phyloP scores from a whole-genome alignment of 2,888 invertebrate genomes.

The Cremastinae sp. region DNA sequence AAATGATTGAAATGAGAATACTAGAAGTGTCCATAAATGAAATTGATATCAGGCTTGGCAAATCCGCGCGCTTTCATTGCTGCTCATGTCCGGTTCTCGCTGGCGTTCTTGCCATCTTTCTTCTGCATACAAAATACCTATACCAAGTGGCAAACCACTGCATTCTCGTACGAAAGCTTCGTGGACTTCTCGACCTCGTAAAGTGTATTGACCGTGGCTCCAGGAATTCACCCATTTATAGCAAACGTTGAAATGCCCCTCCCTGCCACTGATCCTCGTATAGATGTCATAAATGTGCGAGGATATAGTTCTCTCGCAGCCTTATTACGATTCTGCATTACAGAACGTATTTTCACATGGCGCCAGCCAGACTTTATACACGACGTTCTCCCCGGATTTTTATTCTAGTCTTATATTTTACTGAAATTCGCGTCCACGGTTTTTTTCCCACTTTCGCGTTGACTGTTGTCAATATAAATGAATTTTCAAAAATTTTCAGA shows the following conservation, averaged over 20 bases:
- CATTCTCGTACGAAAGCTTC: neutral
- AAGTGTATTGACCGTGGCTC: slow-evolving; percentile 63
- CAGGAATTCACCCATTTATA: slow-evolving; percentile 65
- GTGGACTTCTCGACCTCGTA: slow-evolving; percentile 15
- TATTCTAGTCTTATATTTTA: slow-evolving; percentile 19
- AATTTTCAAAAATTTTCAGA: too few species aligned
- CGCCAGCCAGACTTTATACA: slow-evolving; percentile 37
- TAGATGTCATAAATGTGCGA: slow-evolving; percentile 66
- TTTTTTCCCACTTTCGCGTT: neutral
- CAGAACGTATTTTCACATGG: slow-evolving; percentile 49
- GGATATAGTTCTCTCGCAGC: slow-evolving; percentile 64
- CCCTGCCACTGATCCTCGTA: slow-evolving; percentile 65
- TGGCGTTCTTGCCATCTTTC: neutral
- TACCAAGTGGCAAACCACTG: neutral
- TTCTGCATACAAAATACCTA: slow-evolving; percentile 21
- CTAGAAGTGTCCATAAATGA: slow-evolving; percentile 15
- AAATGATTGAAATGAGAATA: too few species aligned
- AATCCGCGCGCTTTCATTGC: slow-evolving; percentile 19
- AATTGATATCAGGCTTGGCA: slow-evolving; percentile 39
- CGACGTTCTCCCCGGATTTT: slow-evolving; percentile 8
- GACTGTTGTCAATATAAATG: too few species aligned
- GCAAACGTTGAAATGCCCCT: slow-evolving; percentile 65
- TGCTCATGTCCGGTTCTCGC: slow-evolving; percentile 4
- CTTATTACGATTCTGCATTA: slow-evolving; percentile 70
- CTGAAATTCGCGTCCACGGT: neutral